Percentiles rank a stretch among this genome's conserved stretches.
These are phyloP conservation scores for Neomonachus schauinslandi DNA, from an alignment of 2,113 vertebrate species.

Conservation along the genomic window DNA sequence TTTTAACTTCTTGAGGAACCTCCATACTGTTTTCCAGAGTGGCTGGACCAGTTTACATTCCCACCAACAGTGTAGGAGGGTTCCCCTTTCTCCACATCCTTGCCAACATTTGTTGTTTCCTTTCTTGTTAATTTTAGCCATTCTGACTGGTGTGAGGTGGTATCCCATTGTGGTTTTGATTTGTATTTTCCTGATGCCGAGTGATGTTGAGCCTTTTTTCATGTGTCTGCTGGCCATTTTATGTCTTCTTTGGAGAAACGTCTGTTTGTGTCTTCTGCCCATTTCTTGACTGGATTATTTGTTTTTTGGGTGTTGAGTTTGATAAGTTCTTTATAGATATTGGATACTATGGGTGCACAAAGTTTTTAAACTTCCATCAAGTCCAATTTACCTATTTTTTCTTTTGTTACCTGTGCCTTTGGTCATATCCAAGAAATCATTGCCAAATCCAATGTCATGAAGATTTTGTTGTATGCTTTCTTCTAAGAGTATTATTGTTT, in stretches of 20 bases:
- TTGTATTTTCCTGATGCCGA: neutral
- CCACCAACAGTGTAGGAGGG: neutral
- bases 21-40: neutral
- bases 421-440: neutral
- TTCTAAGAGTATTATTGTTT: neutral
- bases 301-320: neutral
- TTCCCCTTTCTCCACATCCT: neutral
- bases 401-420: neutral
- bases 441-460: neutral
- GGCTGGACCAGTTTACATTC: neutral
- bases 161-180: neutral
- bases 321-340: neutral
- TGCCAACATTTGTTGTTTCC: neutral
- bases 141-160: neutral
- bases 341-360: neutral
- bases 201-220: neutral
- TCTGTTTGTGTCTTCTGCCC: neutral
- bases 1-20: neutral
- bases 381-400: neutral
- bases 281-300: neutral
- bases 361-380: neutral
- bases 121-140: neutral
- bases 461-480: neutral
- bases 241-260: neutral
- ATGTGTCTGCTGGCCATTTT: neutral